Conservation (phyloP, 1,140 invertebrate genomes). For the Ostrea edulis region DNA sequence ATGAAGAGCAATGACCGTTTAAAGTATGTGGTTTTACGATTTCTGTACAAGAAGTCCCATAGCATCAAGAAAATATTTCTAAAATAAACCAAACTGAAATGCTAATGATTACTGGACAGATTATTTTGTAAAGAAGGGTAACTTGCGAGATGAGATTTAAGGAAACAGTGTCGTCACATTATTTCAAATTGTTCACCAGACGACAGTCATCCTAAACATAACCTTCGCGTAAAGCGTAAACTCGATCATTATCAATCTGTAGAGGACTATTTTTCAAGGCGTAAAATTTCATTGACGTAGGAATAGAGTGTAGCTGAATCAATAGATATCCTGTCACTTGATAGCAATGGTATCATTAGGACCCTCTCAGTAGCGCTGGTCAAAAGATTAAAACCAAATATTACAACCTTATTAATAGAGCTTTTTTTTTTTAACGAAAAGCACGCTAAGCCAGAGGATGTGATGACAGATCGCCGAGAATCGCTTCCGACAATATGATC, state of each 20-base stretch:
- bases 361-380: constrained; percentile 2
- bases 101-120: too few relatives aligned
- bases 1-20: too few relatives aligned
- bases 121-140: not conserved
- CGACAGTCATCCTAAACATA: not conserved
- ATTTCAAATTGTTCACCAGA: not conserved
- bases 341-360: not conserved
- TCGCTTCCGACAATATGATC: constrained; percentile 12
- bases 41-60: too few relatives aligned
- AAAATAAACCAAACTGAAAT: too few relatives aligned
- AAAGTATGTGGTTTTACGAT: too few relatives aligned
- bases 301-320: not conserved
- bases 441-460: not conserved
- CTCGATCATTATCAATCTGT: not conserved
- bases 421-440: constrained; percentile 7
- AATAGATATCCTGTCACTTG: constrained; percentile 26
- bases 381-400: constrained; percentile 37
- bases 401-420: constrained; percentile 8
- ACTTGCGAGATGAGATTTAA: not conserved
- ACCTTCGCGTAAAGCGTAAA: not conserved
- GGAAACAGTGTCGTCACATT: not conserved
- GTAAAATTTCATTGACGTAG: not conserved
- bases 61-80: too few relatives aligned
- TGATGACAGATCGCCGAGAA: constrained; percentile 6
- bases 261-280: not conserved